These are phyloP conservation scores for Dromas ardeola DNA, from an alignment of 2,113 vertebrate genomes.

Conservation along the genomic window DNA sequence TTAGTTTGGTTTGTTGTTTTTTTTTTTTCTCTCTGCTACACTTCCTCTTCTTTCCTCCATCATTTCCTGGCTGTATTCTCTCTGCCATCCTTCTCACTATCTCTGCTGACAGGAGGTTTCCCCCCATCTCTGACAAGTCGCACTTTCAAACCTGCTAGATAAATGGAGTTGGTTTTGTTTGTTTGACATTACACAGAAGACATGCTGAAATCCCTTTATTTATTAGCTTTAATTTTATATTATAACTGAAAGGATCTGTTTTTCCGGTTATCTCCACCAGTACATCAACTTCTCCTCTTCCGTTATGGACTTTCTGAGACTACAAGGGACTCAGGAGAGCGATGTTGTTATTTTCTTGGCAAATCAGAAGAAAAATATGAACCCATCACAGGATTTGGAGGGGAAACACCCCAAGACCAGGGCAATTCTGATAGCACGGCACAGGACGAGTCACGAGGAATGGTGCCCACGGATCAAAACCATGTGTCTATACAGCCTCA, in stretches of 20 bases:
- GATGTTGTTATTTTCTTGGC: rapidly evolving
- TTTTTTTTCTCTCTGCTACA: not conserved
- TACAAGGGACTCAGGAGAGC: not conserved
- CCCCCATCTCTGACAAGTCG: not conserved
- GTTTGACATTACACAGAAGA: not conserved
- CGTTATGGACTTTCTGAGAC: not conserved
- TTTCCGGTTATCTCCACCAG: not conserved
- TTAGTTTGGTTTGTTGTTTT: not conserved
- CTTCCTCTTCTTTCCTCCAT: not conserved
- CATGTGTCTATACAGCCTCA: not conserved
- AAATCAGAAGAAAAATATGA: not conserved
- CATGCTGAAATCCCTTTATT: not conserved
- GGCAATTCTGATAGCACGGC: not conserved
- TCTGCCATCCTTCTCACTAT: not conserved
- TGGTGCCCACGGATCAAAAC: not conserved
- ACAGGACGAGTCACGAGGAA: not conserved
- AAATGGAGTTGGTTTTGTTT: not conserved
- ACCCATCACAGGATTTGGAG: not conserved
- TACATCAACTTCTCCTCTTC: not conserved
- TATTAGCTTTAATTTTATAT: not conserved
- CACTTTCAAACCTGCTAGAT: not conserved
- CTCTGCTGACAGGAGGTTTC: not conserved
- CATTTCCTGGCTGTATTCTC: not conserved
- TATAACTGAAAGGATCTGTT: not conserved
- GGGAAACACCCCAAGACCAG: not conserved